A percentile compares a stretch with the other conserved stretches of the same genome.
Conservation (phyloP, 2,113 vertebrate species). For the Nycticryphes semicollaris region DNA sequence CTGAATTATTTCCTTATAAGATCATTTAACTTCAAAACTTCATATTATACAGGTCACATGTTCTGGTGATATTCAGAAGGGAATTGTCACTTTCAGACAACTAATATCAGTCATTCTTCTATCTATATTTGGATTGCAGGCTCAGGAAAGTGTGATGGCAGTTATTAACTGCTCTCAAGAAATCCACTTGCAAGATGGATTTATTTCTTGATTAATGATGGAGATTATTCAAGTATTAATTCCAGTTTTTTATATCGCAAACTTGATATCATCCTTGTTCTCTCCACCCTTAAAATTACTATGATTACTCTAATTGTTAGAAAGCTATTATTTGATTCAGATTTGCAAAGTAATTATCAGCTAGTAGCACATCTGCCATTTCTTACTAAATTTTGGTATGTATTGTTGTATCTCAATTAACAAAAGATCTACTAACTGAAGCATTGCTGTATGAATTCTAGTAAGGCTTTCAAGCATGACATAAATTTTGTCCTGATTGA, state of each 20-base stretch:
- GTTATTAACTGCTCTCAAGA: slow-evolving; percentile 81
- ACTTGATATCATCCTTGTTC: slow-evolving; percentile 77
- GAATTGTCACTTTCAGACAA: slow-evolving; percentile 76
- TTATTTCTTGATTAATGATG: slow-evolving; percentile 82
- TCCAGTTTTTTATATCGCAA: slow-evolving; percentile 76
- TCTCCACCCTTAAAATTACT: slow-evolving; percentile 81
- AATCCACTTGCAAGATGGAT: slow-evolving; percentile 76
- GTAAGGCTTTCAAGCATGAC: slow-evolving; percentile 62
- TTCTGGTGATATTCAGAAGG: slow-evolving; percentile 71
- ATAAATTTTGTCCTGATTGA: slow-evolving; percentile 57
- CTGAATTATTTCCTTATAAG: slow-evolving; percentile 72
- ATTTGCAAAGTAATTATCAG: slow-evolving; percentile 75
- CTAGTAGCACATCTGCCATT: slow-evolving; percentile 72
- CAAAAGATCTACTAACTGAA: slow-evolving; percentile 66
- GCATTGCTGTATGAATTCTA: slow-evolving; percentile 45
- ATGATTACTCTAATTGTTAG: slow-evolving; percentile 80
- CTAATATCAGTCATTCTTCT: slow-evolving; percentile 77
- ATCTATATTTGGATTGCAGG: slow-evolving; percentile 79
- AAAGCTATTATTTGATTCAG: slow-evolving; percentile 78
- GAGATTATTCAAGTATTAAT: slow-evolving; percentile 78
- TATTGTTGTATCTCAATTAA: slow-evolving; percentile 65
- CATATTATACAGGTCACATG: slow-evolving; percentile 60
- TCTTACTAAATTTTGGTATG: slow-evolving; percentile 70
- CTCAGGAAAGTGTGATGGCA: slow-evolving; percentile 77
- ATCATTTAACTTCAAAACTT: slow-evolving; percentile 75